phyloP scores from a whole-genome alignment of 2,113 vertebrate genomes.

The Dicaeum eximium region DNA sequence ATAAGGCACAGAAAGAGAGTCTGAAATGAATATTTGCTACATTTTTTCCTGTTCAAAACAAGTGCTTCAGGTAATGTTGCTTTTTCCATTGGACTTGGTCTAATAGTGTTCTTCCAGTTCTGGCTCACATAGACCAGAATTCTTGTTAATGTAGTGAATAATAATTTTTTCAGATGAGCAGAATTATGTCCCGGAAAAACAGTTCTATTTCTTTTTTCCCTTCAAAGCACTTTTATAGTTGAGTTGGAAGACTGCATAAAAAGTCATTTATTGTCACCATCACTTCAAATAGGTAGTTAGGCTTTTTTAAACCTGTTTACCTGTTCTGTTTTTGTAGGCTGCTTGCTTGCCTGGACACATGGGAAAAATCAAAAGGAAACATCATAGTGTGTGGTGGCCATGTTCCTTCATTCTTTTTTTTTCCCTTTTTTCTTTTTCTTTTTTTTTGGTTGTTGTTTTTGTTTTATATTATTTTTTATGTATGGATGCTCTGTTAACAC shows the following conservation, averaged over 20 bases:
- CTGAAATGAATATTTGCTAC: background rate
- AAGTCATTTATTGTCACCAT: constrained; percentile 36
- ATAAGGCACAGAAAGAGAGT: background rate
- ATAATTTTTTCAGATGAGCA: constrained; percentile 17
- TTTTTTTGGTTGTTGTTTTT: background rate
- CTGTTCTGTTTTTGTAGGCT: background rate
- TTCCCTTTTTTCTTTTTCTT: too few species aligned
- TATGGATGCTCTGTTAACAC: background rate
- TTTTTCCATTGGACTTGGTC: background rate
- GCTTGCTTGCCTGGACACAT: constrained; percentile 65
- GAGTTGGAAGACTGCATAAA: background rate
- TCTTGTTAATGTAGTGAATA: background rate
- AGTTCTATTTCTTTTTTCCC: background rate
- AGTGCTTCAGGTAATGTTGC: background rate
- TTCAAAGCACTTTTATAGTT: constrained; percentile 13
- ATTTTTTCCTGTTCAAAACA: background rate
- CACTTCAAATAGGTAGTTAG: constrained; percentile 60
- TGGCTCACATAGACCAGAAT: background rate
- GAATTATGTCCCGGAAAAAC: constrained; percentile 16
- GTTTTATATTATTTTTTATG: background rate
- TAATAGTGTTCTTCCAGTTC: background rate
- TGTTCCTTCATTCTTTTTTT: background rate
- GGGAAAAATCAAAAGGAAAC: constrained; percentile 13
- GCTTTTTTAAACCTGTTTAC: constrained; percentile 36
- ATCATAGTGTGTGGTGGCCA: background rate